Base-by-base conservation (phyloP, 2,113 vertebrate species). In the Mohoua ochrocephala region DNA sequence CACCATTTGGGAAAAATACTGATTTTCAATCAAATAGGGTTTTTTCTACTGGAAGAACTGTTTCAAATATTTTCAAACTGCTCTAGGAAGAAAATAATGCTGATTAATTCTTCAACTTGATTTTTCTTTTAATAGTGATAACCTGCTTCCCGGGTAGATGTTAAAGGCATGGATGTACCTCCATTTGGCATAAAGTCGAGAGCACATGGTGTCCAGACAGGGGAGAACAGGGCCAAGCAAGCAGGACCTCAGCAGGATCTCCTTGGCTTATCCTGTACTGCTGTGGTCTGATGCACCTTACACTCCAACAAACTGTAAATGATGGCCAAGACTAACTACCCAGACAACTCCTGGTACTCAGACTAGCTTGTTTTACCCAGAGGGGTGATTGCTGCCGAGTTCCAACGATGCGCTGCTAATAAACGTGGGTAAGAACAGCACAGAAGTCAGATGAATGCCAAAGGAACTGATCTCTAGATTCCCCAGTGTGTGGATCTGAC, bases 401-500 rank as follows among this genome's bases (percentile, higher is more conserved):
- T 96, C 50, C 78, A 96, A 7, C 1, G 84, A 93, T 83, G 95
- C 45, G 2, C 91, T 95, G 78, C 91, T 97, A 97, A 97, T 91
- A 69, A 90, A 95, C 57, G 50, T 95, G 91, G 93, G 91, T 56
- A 91, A 96, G 91, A 85, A 10, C 59, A 90, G 69, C 77, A 56
- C 33, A 91, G 84, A 56, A 69, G 78, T 2, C 78, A 84, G 26
- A 76, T 11, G 39, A 27, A 31, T 73, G 89, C 93, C 84, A 94
- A 65, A 53, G 69, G 69, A 89, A 53, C 74, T 96, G 95, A 97
- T 95, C 91, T 93, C 83, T 21, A 28, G 69, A 93, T 84, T 92
- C 89, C 73, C 80, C 81, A 41, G 23, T 30, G 69, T 71, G 78
- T 73, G 81, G 90, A 95, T 85, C 84, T 96, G 95, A 96, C 93